phyloP scores from a whole-genome alignment of 2,797 vertebrate species.

The Huso huso region DNA sequence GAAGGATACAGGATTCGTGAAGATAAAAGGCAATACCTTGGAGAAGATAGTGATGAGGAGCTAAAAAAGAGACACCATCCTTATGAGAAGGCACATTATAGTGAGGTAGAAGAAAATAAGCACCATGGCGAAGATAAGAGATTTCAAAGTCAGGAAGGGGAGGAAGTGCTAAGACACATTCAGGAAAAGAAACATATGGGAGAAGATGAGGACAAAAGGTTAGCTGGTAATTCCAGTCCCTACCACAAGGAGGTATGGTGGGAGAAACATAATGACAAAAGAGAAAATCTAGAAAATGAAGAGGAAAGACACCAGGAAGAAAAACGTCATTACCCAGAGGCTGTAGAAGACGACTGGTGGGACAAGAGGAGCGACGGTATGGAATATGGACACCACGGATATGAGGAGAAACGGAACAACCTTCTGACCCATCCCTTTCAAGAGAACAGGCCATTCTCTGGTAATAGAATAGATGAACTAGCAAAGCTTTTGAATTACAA shows the following conservation, averaged over 20 bases:
- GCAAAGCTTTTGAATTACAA: conserved; percentile 68
- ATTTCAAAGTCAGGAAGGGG: conserved; percentile 1
- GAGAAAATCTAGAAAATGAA: conserved; percentile 34
- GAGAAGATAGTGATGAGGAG: conserved; percentile 30
- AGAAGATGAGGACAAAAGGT: conserved; percentile 47
- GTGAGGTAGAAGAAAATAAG: conserved; percentile 26
- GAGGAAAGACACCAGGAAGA: conserved; percentile 35
- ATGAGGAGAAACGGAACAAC: conserved; percentile 32
- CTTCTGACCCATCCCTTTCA: conserved; percentile 25
- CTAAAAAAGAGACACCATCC: conserved; percentile 33
- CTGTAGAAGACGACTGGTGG: conserved; percentile 53
- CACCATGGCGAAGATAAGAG: conserved; percentile 15
- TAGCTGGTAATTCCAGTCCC: conserved; percentile 51
- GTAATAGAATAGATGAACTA: conserved; percentile 62
- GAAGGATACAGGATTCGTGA: too few species aligned
- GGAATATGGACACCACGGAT: conserved; percentile 42
- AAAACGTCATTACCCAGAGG: conserved; percentile 48
- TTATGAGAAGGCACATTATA: conserved; percentile 29
- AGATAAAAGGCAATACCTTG: background rate
- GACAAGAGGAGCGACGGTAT: conserved; percentile 45
- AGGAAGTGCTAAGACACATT: conserved; percentile 42
- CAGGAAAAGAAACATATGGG: conserved; percentile 45
- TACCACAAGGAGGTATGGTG: conserved; percentile 69
- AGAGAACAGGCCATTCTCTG: conserved; percentile 44
- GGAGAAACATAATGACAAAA: conserved; percentile 42